Base-by-base conservation (phyloP, 2,797 vertebrate species). In the Ibycter americanus region DNA sequence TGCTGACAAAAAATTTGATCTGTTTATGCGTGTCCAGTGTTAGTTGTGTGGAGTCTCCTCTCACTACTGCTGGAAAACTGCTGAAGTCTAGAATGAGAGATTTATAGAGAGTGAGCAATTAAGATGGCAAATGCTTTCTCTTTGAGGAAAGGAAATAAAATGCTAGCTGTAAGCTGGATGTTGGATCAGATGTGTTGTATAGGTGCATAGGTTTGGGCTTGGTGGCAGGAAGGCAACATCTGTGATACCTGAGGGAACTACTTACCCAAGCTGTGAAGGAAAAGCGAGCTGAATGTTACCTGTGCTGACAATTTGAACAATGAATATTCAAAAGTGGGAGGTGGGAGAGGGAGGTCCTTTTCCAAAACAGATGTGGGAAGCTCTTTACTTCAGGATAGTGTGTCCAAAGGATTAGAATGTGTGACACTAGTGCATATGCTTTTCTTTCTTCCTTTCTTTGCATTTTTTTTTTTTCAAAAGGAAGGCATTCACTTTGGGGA, bases 61-160 rank as follows among this genome's bases (percentile, higher is more conserved):
- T 86, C 86, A 31, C 11, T 23, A n/a, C 59, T 72, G n/a, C 84
- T 62, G 89, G 88, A 82, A 83, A 97, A 92, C 92, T 94, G 94
- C 80, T 90, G 80, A 92, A 58, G 79, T 51, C 86, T 6, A 12
- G 40, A 47, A 56, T 79, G 66, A 89, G 82, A 91, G 52, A 74
- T 54, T 23, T 72, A 56, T 19, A 77, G 89, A 62, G 88, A 80
- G 42, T 61, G 74, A 52, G 81, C 78, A 89, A 85, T 49, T 46
- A 66, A 70, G 66, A 59, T 42, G 63, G 71, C 73, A 66, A 77
- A 72, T 87, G 55, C 67, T 88, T 82, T 86, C 9, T n/a, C 52
- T 83, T 66, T 73, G 54, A 56, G 11, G 27, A 62, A 62, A 74
- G 34, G 49, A 62, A 58, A n/a, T 16, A 32, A 32, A 80, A 32